A percentile compares a stretch with the other conserved stretches of the same genome.
Evolutionary conservation across 2,113 vertebrate genomes (phyloP).

Genomic region (Crotalus tigris): DNA sequence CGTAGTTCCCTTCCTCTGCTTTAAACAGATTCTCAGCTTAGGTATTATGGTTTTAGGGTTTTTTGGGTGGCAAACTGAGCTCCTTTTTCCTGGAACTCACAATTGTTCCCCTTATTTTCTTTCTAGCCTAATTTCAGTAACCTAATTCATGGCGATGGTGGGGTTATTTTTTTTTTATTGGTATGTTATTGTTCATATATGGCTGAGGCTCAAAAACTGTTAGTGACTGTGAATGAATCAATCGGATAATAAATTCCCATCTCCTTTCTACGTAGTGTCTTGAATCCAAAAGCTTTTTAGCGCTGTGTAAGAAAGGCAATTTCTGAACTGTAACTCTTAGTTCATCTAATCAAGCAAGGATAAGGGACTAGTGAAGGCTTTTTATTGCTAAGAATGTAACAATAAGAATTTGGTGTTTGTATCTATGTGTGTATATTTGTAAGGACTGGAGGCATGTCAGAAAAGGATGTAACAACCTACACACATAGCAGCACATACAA

Average conservation of each 20-base stretch:
- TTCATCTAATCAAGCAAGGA: slow-evolving; percentile 3
- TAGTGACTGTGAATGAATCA: no score
- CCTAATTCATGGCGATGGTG: no score
- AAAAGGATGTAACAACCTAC: not conserved
- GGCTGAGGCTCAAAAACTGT: no score
- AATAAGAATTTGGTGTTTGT: not conserved
- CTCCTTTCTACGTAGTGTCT: not conserved
- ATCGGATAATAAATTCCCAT: no score
- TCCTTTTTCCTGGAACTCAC: no score
- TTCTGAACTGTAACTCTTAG: slow-evolving; percentile 5
- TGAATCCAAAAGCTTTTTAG: not conserved
- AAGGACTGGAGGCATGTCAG: not conserved
- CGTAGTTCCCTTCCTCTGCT: not conserved
- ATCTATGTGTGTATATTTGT: not conserved
- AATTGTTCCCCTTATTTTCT: no score
- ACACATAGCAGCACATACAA: not conserved
- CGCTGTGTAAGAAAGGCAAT: slow-evolving; percentile 19
- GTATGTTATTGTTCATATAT: no score
- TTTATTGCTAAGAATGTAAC: not conserved
- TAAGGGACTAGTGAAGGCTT: not conserved
- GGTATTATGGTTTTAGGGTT: not conserved
- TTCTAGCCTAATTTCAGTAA: no score
- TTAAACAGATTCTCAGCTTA: not conserved
- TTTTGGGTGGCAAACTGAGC: no score
- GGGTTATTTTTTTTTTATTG: no score